Percentiles rank a stretch among this genome's conserved stretches.
Evolutionary conservation across 2,113 vertebrate genomes (phyloP).

Genomic region (Megatriorchis doriae): DNA sequence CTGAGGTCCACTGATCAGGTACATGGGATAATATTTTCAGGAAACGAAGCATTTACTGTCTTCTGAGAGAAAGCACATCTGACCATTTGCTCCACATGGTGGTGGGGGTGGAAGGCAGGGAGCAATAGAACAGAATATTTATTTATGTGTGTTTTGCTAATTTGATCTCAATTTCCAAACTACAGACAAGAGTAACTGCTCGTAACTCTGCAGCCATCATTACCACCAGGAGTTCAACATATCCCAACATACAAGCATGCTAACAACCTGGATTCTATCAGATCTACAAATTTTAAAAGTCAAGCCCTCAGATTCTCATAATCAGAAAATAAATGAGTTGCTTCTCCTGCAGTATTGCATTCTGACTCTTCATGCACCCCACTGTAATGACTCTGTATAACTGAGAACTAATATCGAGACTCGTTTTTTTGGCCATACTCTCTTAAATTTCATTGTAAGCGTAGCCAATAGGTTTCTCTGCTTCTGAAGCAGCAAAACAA

Average conservation of each 20-base stretch:
- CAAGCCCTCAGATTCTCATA: background rate
- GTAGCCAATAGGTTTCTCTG: background rate
- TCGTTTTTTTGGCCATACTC: background rate
- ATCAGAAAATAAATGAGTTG: fast-evolving
- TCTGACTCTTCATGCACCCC: background rate
- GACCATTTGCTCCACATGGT: background rate
- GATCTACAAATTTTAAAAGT: background rate
- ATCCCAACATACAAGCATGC: background rate
- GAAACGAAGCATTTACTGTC: background rate
- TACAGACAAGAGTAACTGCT: background rate
- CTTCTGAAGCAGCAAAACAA: background rate
- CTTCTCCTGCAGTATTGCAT: background rate
- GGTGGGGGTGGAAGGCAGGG: background rate
- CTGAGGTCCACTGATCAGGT: background rate
- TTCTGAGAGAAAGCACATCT: background rate
- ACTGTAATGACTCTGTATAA: background rate
- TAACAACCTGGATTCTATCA: background rate
- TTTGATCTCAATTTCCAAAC: slow-evolving; percentile 29
- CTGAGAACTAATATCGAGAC: background rate
- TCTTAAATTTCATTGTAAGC: background rate
- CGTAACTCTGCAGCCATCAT: background rate
- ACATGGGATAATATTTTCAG: background rate
- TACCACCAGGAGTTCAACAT: background rate
- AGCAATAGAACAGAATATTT: background rate
- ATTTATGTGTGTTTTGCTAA: slow-evolving; percentile 12